Conservation (phyloP, 2,113 vertebrate species). For the Nematolebias whitei region DNA sequence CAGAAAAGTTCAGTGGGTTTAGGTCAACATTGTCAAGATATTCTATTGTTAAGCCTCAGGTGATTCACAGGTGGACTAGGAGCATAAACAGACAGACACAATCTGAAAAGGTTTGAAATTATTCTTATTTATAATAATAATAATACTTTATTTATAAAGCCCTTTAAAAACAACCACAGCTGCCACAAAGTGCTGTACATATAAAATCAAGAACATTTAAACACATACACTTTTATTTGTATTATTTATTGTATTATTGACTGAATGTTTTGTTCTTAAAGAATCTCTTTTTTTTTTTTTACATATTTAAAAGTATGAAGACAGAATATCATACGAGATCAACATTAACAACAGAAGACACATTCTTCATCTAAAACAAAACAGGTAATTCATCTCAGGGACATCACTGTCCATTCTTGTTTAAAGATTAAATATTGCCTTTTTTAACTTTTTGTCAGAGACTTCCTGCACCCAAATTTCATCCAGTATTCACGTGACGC, state of each 20-base stretch:
- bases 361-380: conserved; percentile 68
- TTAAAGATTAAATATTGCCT: not conserved
- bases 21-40: conserved; percentile 48
- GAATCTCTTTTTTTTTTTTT: not conserved
- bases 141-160: too few species aligned
- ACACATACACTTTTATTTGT: not conserved
- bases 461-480: conserved; percentile 77
- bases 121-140: too few species aligned
- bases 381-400: conserved; percentile 63
- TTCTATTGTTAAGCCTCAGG: conserved; percentile 71
- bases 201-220: too few species aligned
- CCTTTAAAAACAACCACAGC: too few species aligned
- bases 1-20: conserved; percentile 27
- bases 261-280: not conserved
- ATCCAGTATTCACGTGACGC: conserved; percentile 51
- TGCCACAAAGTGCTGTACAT: too few species aligned
- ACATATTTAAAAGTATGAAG: conserved; percentile 28
- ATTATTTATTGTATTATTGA: not conserved
- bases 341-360: conserved; percentile 64
- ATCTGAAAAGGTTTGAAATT: conserved; percentile 51
- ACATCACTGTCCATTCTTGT: not conserved
- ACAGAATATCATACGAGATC: conserved; percentile 63
- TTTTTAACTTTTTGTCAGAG: conserved; percentile 49
- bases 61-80: conserved; percentile 57
- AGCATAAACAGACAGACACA: conserved; percentile 15